phyloP scores from a whole-genome alignment of 2,113 vertebrate species.

The Xyliphius kryptos region DNA sequence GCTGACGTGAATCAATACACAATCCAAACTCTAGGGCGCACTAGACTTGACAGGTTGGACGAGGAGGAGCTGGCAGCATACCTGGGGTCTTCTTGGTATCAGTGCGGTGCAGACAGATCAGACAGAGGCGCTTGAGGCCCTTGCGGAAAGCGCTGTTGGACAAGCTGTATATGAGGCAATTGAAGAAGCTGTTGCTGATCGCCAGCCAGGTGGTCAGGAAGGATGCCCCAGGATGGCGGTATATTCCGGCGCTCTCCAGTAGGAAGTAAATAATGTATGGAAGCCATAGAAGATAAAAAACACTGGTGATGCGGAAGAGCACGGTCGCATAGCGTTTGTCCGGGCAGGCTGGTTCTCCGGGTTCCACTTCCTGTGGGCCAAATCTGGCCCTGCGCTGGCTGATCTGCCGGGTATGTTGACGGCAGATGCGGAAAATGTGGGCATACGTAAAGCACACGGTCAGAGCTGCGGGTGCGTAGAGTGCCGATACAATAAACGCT shows the following conservation, averaged over 20 bases:
- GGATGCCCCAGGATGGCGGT: conserved; percentile 75
- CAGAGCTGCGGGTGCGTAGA: conserved; percentile 90
- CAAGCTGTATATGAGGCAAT: conserved; percentile 98
- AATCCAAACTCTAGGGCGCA: no score
- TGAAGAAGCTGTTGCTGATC: conserved; percentile 99
- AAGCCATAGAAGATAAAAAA: conserved; percentile 96
- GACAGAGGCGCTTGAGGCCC: conserved; percentile 89
- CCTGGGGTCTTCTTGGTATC: conserved; percentile 69
- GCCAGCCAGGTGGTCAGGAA: conserved; percentile 97
- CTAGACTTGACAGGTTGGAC: conserved; percentile 67
- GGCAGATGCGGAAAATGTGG: conserved; percentile 97
- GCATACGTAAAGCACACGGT: conserved; percentile 94
- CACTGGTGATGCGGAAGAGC: conserved; percentile 93
- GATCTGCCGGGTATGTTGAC: conserved; percentile 93
- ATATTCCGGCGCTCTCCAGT: conserved; percentile 85
- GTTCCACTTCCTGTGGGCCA: conserved; percentile 71
- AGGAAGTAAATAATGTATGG: conserved; percentile 97
- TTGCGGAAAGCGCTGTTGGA: conserved; percentile 97
- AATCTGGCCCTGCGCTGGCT: conserved; percentile 87
- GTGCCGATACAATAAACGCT: conserved; percentile 83
- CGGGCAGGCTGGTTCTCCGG: conserved; percentile 68
- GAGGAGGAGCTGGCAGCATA: conserved; percentile 59
- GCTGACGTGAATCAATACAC: background rate
- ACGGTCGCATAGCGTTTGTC: conserved; percentile 95
- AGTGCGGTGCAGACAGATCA: conserved; percentile 75